These are phyloP conservation scores for Gobio occitaniae DNA, from an alignment of 2,797 vertebrate genomes.

Conservation along the genomic window DNA sequence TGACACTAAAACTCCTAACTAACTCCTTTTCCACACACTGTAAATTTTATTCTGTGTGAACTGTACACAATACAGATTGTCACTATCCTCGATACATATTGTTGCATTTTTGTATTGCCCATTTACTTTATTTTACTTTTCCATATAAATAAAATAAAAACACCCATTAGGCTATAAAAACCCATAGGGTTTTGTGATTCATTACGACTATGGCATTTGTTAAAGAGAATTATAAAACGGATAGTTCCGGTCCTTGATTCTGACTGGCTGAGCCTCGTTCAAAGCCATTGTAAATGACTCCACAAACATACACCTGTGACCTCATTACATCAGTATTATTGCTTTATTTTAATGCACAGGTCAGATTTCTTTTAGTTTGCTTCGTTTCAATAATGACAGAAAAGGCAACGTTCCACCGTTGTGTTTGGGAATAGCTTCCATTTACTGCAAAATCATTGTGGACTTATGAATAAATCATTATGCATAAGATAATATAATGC, in stretches of 20 bases:
- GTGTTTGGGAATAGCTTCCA: conserved; percentile 29
- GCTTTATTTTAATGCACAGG: background rate
- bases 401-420: background rate
- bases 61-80: no score
- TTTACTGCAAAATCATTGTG: conserved; percentile 50
- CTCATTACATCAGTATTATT: background rate
- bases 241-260: no score
- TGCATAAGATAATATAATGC: conserved; percentile 50
- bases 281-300: no score
- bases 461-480: conserved; percentile 53
- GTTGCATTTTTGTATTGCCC: no score
- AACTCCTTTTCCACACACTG: no score
- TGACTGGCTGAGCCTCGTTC: no score
- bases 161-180: background rate
- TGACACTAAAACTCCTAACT: no score
- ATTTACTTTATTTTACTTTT: background rate
- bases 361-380: background rate
- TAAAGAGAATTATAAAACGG: background rate
- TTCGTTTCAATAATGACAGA: conserved; percentile 22
- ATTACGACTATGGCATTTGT: background rate
- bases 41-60: no score
- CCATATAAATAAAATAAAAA: background rate
- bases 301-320: no score
- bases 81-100: no score
- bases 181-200: background rate